These are phyloP conservation scores for Sussaba pulchella DNA, from an alignment of 2,888 invertebrate genomes.

Conservation along the genomic window DNA sequence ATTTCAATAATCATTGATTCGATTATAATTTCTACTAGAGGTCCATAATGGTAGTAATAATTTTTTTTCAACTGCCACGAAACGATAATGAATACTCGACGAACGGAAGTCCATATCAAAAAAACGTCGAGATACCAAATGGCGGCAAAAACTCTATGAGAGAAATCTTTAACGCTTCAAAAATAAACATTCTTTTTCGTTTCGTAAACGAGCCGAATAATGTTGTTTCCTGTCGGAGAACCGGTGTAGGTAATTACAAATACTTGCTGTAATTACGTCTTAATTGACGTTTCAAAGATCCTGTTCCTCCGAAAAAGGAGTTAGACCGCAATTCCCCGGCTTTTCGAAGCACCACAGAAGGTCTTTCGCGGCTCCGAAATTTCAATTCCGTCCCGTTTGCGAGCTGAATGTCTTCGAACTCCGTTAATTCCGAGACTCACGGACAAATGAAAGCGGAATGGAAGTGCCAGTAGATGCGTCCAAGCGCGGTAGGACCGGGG, in stretches of 20 bases:
- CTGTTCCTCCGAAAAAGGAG: neutral
- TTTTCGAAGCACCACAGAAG: neutral
- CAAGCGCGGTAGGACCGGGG: constrained; percentile 52
- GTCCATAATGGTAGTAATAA: no score
- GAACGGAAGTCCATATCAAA: no score
- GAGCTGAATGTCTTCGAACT: constrained; percentile 59
- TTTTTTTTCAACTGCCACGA: no score
- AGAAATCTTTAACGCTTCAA: neutral
- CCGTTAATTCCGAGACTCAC: constrained; percentile 63
- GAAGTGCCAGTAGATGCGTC: constrained; percentile 61
- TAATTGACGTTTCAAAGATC: neutral
- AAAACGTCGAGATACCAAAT: no score
- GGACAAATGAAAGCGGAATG: constrained; percentile 65
- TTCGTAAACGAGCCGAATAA: neutral
- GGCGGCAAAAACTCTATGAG: no score
- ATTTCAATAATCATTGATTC: no score
- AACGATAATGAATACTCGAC: no score
- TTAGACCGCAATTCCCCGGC: neutral
- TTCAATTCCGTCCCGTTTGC: constrained; percentile 58
- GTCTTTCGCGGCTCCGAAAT: constrained; percentile 47
- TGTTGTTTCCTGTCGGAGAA: neutral
- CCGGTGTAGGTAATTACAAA: neutral
- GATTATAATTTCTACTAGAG: no score
- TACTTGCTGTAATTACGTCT: neutral
- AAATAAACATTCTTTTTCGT: neutral